Evolutionary conservation across 1,140 invertebrate species (phyloP).

Genomic region (Bilobella aurantiaca): DNA sequence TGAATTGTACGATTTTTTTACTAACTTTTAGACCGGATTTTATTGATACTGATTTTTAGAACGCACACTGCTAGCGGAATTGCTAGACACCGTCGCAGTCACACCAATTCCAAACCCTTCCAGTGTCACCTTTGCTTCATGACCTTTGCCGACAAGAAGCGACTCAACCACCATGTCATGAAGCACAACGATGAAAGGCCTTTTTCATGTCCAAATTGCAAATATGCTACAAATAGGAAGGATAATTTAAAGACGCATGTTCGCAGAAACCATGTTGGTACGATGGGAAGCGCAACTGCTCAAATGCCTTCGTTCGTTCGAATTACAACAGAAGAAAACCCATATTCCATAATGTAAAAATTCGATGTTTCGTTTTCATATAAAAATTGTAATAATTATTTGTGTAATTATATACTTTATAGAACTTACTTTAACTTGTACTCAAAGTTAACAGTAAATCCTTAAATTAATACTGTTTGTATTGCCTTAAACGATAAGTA

Average conservation of each 20-base stretch:
- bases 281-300: not conserved
- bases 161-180: conserved; percentile 33
- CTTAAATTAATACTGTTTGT: no score
- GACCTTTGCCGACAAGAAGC: conserved; percentile 34
- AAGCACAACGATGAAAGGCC: conserved; percentile 37
- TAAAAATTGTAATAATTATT: no score
- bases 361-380: no score
- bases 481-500: no score
- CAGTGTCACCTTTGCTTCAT: conserved; percentile 35
- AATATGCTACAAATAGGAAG: conserved; percentile 31
- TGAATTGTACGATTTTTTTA: conserved; percentile 13
- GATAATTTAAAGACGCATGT: conserved; percentile 33
- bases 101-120: conserved; percentile 34
- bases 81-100: conserved; percentile 35
- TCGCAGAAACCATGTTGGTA: conserved; percentile 20
- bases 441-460: no score
- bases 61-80: conserved; percentile 30
- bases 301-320: not conserved
- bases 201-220: conserved; percentile 38
- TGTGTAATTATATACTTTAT: no score
- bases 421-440: no score
- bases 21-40: conserved; percentile 1
- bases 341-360: not conserved
- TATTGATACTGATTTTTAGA: conserved; percentile 25
- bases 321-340: not conserved